These are phyloP conservation scores for Pedetes capensis DNA, from an alignment of 2,113 vertebrate species.

Conservation along the genomic window DNA sequence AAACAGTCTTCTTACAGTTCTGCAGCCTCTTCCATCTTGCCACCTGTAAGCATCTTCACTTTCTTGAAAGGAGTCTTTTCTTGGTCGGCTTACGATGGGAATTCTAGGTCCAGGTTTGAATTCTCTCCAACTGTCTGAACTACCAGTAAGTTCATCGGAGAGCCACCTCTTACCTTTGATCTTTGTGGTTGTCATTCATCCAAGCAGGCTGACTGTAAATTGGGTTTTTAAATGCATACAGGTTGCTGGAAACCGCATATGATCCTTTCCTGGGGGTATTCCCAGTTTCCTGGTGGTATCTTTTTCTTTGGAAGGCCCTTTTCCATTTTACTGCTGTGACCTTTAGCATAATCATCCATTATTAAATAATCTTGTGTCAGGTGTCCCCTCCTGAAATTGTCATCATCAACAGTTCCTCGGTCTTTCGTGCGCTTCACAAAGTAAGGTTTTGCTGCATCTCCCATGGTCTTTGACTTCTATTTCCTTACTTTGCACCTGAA, in stretches of 20 bases:
- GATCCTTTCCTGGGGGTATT: constrained; percentile 86
- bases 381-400: constrained; percentile 83
- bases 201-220: constrained; percentile 81
- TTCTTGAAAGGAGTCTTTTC: constrained; percentile 83
- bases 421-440: constrained; percentile 85
- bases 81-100: constrained; percentile 77
- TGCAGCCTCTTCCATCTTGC: constrained; percentile 79
- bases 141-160: constrained; percentile 80
- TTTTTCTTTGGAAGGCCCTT: constrained; percentile 83
- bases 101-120: constrained; percentile 73
- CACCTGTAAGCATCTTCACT: constrained; percentile 76
- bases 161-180: constrained; percentile 85
- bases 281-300: constrained; percentile 76
- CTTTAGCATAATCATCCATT: constrained; percentile 83
- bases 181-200: constrained; percentile 84
- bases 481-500: constrained; percentile 71
- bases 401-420: constrained; percentile 79
- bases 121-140: constrained; percentile 88
- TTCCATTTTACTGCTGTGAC: constrained; percentile 84
- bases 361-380: constrained; percentile 73
- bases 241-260: constrained; percentile 79
- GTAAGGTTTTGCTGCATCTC: constrained; percentile 86
- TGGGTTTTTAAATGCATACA: constrained; percentile 83
- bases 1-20: constrained; percentile 75
- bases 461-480: constrained; percentile 85